Evolutionary conservation across 1,140 invertebrate genomes (phyloP), one percentile per base, ranked within the genome.

Genomic region (Yoshiicerus persimilis): DNA sequence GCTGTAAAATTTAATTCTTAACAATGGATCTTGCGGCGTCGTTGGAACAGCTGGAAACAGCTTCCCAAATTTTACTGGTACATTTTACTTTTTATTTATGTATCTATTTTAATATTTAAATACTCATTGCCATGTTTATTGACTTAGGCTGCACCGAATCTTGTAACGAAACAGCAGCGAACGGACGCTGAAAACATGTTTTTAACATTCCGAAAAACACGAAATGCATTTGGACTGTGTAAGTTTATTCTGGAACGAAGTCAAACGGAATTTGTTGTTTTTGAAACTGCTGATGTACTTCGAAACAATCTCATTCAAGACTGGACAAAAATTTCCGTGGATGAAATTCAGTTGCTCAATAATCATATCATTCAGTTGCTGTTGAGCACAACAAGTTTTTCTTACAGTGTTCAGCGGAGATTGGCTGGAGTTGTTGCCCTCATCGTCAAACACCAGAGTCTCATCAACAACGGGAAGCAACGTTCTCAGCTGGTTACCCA

Each of bases 261-360:
- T 88, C 93, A 94, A 86, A 94, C 95, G 88, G 96, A 97, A 91
- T 97, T 96, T 94, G 96, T 98, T 8, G 92, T 97, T 77, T 98
- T 97, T 93, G 97, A 98, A 93, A 95, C 96, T 89, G 96, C 96
- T 8, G 95, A 95, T 86, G 94, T 97, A n/a, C 93, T 98, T 86
- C 97, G 97, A 92, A 94, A 95, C 90, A 96, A 96, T 34, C 92
- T 98, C 9, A 95, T 98, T 80, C 93, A 96, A 92, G 96, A 98
- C 93, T 98, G 97, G 97, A 93, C 64, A 6, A 87, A 88, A 86
- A 83, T 89, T 64, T 70, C 88, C 38, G 16, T 85, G 4, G 90
- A 89, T 6, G 88, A 90, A 56, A 88, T 89, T 64, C 83, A 89
- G 36, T 27, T 39, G n/a, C 30, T 90, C 23, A 86, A 88, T 56